A percentile compares a stretch with the other conserved stretches of the same genome.
These are phyloP conservation scores for Odocoileus hemionus DNA, from an alignment of 2,113 vertebrate species.

Conservation along the genomic window DNA sequence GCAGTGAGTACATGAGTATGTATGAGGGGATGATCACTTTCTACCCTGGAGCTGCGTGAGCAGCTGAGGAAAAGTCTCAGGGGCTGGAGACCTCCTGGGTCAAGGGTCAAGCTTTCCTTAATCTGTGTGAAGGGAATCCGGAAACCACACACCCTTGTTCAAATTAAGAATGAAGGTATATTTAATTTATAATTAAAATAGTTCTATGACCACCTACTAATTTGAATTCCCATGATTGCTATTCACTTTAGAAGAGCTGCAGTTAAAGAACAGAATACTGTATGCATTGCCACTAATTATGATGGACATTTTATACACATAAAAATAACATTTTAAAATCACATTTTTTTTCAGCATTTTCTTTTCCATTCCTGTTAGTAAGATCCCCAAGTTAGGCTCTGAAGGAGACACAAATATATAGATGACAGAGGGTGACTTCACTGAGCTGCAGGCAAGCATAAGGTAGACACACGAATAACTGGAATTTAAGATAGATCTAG, in stretches of 20 bases:
- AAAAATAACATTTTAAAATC: not conserved
- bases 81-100: not conserved
- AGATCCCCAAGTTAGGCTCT: not conserved
- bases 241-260: not conserved
- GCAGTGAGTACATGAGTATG: not conserved
- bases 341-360: not conserved
- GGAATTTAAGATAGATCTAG: not conserved
- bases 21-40: not conserved
- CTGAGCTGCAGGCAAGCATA: not conserved
- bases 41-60: not conserved
- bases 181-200: not conserved
- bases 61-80: not conserved
- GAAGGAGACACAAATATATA: not conserved
- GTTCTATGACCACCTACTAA: not conserved
- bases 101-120: not conserved
- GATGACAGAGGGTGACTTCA: not conserved
- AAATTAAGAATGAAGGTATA: not conserved
- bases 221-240: not conserved
- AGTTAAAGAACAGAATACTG: not conserved
- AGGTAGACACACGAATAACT: not conserved
- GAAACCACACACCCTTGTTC: not conserved
- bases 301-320: not conserved
- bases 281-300: not conserved
- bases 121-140: not conserved
- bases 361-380: not conserved